Conservation (phyloP, 2,113 vertebrate genomes). For the Chauna torquata region DNA sequence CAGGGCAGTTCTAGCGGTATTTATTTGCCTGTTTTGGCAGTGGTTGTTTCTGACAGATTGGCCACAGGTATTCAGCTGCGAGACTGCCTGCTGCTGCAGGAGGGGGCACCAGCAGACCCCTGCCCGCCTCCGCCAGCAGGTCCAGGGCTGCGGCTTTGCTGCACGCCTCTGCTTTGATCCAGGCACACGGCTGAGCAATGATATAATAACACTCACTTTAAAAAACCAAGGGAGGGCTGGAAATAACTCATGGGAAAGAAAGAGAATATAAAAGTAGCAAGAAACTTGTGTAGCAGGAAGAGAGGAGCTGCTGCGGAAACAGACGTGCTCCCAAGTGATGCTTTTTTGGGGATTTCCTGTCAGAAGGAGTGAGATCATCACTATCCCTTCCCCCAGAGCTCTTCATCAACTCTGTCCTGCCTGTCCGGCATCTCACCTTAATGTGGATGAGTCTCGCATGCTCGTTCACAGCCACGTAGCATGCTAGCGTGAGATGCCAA, state of each 20-base stretch:
- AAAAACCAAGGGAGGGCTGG: not conserved
- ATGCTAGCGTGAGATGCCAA: rapidly evolving
- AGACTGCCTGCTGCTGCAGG: not conserved
- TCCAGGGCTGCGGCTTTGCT: not conserved
- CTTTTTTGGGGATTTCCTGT: not conserved
- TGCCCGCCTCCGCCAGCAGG: not conserved
- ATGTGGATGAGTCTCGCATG: not conserved
- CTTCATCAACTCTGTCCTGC: not conserved
- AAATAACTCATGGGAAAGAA: not conserved
- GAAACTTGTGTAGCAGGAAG: not conserved
- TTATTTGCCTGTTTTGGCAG: constrained; percentile 9
- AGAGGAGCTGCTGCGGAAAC: not conserved
- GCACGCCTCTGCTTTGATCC: not conserved
- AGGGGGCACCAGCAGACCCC: not conserved
- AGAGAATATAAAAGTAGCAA: not conserved
- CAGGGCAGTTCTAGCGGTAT: constrained; percentile 35
- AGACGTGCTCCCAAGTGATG: not conserved
- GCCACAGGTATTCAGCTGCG: not conserved
- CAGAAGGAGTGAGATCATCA: not conserved
- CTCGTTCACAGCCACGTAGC: not conserved
- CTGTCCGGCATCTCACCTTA: rapidly evolving
- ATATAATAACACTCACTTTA: not conserved
- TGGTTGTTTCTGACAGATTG: not conserved
- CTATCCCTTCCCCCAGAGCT: not conserved
- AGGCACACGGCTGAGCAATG: not conserved